phyloP scores from a whole-genome alignment of 2,113 vertebrate genomes.

The Mixornis gularis region DNA sequence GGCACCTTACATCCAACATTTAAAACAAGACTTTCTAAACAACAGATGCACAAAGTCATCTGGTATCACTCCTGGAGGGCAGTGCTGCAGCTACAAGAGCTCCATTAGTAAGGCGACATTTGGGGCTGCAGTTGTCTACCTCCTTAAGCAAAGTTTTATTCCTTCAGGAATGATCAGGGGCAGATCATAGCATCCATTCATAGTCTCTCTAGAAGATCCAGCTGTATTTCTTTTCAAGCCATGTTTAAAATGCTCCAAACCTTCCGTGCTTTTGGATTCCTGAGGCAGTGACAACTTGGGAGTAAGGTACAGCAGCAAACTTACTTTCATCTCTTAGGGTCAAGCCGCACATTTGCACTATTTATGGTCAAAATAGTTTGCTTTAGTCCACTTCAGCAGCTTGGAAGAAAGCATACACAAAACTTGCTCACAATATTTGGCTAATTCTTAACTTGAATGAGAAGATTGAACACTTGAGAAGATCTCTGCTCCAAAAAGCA shows the following conservation, averaged over 20 bases:
- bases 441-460: slow-evolving; percentile 13
- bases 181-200: neutral
- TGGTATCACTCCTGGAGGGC: neutral
- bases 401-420: neutral
- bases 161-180: neutral
- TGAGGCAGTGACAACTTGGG: neutral
- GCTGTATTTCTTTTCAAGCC: neutral
- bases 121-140: neutral
- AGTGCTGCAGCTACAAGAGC: neutral
- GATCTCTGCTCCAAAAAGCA: slow-evolving; percentile 46
- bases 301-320: neutral
- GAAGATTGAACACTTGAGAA: slow-evolving; percentile 39
- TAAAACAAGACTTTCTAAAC: neutral
- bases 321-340: neutral
- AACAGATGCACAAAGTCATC: neutral
- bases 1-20: neutral
- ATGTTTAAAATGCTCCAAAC: neutral
- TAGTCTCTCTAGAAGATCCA: neutral
- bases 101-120: neutral
- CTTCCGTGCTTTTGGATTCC: neutral
- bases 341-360: neutral
- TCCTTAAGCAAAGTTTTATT: neutral
- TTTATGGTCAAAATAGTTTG: neutral
- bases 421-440: neutral
- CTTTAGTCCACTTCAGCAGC: neutral